Conservation (phyloP, 2,797 vertebrate species). For the Rhodeus uyekii region DNA sequence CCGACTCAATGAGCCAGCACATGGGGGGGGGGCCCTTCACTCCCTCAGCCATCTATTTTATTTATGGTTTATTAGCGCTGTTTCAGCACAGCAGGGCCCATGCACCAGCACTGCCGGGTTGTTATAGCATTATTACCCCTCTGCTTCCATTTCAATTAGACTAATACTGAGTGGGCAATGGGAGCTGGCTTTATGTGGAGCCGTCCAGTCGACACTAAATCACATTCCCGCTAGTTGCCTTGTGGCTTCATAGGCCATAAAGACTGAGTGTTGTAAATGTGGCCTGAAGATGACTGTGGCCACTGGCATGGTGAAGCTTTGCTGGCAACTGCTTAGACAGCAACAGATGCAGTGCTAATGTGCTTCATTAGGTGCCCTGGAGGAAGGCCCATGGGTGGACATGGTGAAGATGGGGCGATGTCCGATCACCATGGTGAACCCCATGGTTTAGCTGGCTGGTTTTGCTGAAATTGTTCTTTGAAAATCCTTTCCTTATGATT, state of each 20-base stretch:
- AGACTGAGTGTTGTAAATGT: conserved; percentile 57
- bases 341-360: conserved; percentile 61
- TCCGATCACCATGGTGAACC: neutral
- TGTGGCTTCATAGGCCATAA: conserved; percentile 61
- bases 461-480: neutral
- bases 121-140: conserved; percentile 67
- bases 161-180: conserved; percentile 57
- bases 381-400: conserved; percentile 39
- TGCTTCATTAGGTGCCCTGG: conserved; percentile 57
- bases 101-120: conserved; percentile 57
- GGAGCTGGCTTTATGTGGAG: conserved; percentile 54
- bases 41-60: conserved; percentile 60
- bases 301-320: conserved; percentile 52
- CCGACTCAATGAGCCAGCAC: conserved; percentile 69
- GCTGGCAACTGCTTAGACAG: conserved; percentile 47
- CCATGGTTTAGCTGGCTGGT: conserved; percentile 10
- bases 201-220: conserved; percentile 64
- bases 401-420: conserved; percentile 25
- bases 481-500: neutral
- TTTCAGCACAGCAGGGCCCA: conserved; percentile 57
- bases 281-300: conserved; percentile 46
- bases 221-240: conserved; percentile 56
- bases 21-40: conserved; percentile 47
- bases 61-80: conserved; percentile 70
- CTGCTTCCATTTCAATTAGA: conserved; percentile 73